Conservation (phyloP, 2,113 vertebrate species). For the Tichodroma muraria region DNA sequence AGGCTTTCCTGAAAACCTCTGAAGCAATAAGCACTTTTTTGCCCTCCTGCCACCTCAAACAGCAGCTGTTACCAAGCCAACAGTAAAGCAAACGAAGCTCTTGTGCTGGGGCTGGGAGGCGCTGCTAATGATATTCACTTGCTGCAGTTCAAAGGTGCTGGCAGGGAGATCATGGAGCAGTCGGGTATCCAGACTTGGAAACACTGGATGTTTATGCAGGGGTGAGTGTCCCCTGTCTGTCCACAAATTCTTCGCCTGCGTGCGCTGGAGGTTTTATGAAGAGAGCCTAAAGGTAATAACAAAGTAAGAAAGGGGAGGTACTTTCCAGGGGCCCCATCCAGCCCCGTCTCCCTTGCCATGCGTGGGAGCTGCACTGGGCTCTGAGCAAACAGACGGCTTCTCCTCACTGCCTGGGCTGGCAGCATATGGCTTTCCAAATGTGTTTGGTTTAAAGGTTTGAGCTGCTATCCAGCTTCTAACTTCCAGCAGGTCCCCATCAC, state of each 20-base stretch:
- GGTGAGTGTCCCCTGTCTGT: background rate
- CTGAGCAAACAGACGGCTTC: conserved; percentile 13
- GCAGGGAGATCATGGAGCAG: background rate
- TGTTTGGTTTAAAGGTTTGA: conserved; percentile 3
- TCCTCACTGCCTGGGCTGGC: background rate
- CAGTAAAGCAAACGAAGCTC: background rate
- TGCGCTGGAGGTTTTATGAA: background rate
- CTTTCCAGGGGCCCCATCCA: background rate
- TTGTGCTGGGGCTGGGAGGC: background rate
- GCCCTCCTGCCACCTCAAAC: conserved; percentile 36
- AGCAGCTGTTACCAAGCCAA: conserved; percentile 63
- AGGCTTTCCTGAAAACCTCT: conserved; percentile 27
- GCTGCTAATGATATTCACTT: background rate
- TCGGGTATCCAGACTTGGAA: background rate
- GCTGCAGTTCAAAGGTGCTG: background rate
- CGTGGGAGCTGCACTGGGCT: background rate
- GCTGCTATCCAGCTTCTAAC: background rate
- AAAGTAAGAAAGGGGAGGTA: background rate
- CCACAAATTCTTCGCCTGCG: background rate
- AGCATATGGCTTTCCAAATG: conserved; percentile 14
- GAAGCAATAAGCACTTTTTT: conserved; percentile 33
- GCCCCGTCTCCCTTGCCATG: background rate
- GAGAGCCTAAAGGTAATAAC: background rate
- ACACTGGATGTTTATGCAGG: background rate
- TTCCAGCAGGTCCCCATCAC: background rate